A percentile compares a stretch with the other conserved stretches of the same genome.
phyloP scores from a whole-genome alignment of 2,113 vertebrate genomes.

The Coptodon rendalli region DNA sequence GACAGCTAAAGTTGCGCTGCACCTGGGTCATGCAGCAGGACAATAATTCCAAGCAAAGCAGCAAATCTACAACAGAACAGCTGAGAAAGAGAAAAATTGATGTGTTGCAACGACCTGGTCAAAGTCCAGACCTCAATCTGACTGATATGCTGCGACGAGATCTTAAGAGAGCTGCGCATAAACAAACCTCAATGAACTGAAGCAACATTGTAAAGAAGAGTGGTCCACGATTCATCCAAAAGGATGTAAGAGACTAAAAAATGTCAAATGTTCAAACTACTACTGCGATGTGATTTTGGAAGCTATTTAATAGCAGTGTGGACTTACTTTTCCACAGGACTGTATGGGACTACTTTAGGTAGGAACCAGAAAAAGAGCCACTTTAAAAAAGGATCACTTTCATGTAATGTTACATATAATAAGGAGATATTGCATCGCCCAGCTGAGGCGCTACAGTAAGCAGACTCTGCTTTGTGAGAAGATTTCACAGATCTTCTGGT shows the following conservation, averaged over 20 bases:
- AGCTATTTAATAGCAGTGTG: not conserved
- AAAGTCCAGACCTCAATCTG: not conserved
- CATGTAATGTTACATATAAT: not conserved
- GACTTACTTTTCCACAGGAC: not conserved
- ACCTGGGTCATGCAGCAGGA: not conserved
- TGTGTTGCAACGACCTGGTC: not conserved
- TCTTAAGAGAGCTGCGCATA: not conserved
- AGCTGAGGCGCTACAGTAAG: not conserved
- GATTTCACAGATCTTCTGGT: not conserved
- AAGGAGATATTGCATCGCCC: not conserved
- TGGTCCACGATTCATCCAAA: not conserved
- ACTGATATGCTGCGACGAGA: rapidly evolving
- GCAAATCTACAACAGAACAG: not conserved
- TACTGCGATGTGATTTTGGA: not conserved
- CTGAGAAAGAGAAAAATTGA: not conserved
- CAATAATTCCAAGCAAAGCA: not conserved
- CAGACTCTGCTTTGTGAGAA: not conserved
- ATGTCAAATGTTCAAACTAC: not conserved
- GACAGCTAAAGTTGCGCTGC: not conserved
- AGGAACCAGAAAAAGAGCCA: not conserved
- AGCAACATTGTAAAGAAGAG: not conserved
- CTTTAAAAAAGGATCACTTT: not conserved
- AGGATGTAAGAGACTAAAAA: not conserved
- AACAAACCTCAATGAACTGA: not conserved
- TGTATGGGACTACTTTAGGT: not conserved